phyloP scores from a whole-genome alignment of 2,888 invertebrate species.

The Epirrhoe alternata region DNA sequence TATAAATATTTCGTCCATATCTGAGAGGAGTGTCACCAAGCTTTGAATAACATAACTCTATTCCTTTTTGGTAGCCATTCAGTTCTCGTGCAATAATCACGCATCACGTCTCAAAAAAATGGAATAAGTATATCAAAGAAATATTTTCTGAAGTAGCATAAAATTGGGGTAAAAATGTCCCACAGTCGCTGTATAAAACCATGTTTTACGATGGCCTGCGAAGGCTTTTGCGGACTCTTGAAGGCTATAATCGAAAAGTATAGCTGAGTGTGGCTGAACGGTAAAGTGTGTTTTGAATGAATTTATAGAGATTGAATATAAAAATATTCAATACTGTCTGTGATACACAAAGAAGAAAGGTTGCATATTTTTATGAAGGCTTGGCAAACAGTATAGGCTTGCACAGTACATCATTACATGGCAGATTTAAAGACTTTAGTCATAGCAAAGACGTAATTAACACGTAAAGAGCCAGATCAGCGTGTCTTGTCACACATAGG shows the following conservation, averaged over 20 bases:
- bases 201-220: constrained; percentile 56
- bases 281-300: constrained; percentile 20
- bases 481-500: too few species aligned
- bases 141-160: constrained; percentile 41
- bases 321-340: too few species aligned
- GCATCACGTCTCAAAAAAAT: constrained; percentile 24
- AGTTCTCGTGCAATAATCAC: constrained; percentile 15
- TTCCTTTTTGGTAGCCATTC: background rate
- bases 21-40: background rate
- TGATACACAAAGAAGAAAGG: too few species aligned
- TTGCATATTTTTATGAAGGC: too few species aligned
- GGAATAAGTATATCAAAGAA: constrained; percentile 39
- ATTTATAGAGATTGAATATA: background rate
- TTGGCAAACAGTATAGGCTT: too few species aligned
- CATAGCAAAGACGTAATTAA: too few species aligned
- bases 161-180: constrained; percentile 53
- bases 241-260: constrained; percentile 49
- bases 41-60: background rate
- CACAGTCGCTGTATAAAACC: constrained; percentile 55
- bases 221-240: constrained; percentile 42
- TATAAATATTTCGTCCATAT: background rate
- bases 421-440: too few species aligned
- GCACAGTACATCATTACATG: too few species aligned
- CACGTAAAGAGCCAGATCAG: too few species aligned
- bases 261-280: constrained; percentile 34